Evolutionary conservation across 2,797 vertebrate genomes (phyloP), one percentile per base, ranked within the genome.

Genomic region (Acanthurus tractus): DNA sequence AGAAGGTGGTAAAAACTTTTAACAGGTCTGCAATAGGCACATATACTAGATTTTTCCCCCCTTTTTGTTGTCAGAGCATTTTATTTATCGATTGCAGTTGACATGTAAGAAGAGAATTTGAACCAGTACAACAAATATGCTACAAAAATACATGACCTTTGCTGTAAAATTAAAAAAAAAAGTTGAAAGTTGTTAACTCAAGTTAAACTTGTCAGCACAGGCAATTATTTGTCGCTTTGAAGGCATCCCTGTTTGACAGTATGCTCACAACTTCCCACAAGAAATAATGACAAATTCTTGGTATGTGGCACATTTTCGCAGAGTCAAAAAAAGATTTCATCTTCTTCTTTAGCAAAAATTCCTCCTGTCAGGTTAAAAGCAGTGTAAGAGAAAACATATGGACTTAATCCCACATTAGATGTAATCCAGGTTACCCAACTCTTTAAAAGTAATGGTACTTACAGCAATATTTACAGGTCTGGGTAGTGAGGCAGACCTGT

Each of bases 401-500:
- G 17, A n/a, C 59, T 66, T 52, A 29, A 29, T 29, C 25, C 25
- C 25, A 29, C 25, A 29, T 29, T 29, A 29, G 25, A 29, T 40
- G 17, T 53, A 46, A 22, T 46, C 25, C 36, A 34, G 3, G 17
- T 17, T 20, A 61, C 34, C 1, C 9, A 49, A 8, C 1, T 46
- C 1, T 50, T 56, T 20, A 38, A 7, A 23, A 48, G 7, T 15
- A 53, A 5, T 44, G 3, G 13, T 79, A 93, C 93, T 93, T 85
- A 98, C 97, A 90, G 83, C 90, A 75, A 87, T 90, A 78, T 90
- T 94, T 69, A 89, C 72, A 62, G 93, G 89, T 86, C 95, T 94
- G 66, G 94, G 94, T 54, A 96, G 85, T 67, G 96, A 96, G 0
- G 96, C 92, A 57, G 95, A 94, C 86, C 94, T 95, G 76, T 93